Conservation (phyloP, 2,888 invertebrate genomes). For the Apamea epomidion region DNA sequence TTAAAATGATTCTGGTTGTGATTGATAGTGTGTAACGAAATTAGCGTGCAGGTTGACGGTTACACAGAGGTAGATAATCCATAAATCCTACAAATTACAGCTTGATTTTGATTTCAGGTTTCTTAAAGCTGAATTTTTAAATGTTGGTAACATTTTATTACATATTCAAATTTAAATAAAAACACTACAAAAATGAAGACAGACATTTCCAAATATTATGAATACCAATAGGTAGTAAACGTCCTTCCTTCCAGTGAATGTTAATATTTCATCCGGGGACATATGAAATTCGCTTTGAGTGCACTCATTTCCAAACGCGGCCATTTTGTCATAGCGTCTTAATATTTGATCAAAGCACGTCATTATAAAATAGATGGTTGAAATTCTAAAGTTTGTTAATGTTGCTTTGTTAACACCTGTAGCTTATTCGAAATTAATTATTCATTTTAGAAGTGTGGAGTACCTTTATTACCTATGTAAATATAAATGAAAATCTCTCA, state of each 20-base stretch:
- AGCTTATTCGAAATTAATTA: background rate
- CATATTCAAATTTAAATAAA: background rate
- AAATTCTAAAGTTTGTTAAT: conserved; percentile 16
- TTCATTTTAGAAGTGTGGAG: background rate
- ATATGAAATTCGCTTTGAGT: conserved; percentile 67
- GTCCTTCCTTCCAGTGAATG: conserved; percentile 4
- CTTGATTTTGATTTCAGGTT: too few relatives aligned
- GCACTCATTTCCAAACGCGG: conserved; percentile 29
- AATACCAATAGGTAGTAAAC: background rate
- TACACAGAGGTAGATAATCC: background rate
- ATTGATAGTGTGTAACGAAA: too few relatives aligned
- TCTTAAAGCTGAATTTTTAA: background rate
- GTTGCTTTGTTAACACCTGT: conserved; percentile 1
- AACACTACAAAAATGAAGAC: conserved; percentile 6
- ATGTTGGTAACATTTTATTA: background rate
- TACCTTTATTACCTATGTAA: background rate
- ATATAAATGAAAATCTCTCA: background rate
- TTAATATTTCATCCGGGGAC: conserved; percentile 36
- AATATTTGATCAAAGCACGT: conserved; percentile 58
- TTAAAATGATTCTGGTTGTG: too few relatives aligned
- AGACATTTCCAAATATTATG: conserved; percentile 20
- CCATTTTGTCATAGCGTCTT: conserved; percentile 41
- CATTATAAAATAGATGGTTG: conserved; percentile 1
- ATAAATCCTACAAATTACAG: background rate
- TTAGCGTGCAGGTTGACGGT: background rate